A percentile compares a stretch with the other conserved stretches of the same genome.
Evolutionary conservation across 37 sponge, comb jelly and placozoan species (phyloP).

Genomic region (Lycopodina hypogea): DNA sequence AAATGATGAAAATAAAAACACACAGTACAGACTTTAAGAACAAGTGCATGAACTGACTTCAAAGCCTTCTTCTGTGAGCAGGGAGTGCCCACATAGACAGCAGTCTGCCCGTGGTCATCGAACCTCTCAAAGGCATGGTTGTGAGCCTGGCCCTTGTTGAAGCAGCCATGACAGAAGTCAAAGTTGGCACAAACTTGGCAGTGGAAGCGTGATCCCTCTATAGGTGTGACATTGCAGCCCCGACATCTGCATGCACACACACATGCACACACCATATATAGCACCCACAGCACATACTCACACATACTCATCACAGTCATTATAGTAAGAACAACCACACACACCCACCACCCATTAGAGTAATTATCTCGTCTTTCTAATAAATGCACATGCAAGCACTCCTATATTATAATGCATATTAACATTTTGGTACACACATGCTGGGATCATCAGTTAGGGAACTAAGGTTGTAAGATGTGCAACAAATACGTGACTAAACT

Average conservation of each 20-base stretch:
- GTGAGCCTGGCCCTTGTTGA: constrained; percentile 71
- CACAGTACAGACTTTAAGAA: background rate
- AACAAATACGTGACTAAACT: too few relatives aligned
- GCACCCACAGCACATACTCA: constrained; percentile 1
- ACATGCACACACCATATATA: background rate
- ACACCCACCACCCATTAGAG: background rate
- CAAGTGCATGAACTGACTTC: constrained; percentile 5
- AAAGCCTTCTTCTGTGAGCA: constrained; percentile 21
- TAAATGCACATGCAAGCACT: too few relatives aligned
- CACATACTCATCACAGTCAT: background rate
- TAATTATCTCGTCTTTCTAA: too few relatives aligned
- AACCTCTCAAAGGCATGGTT: constrained; percentile 84
- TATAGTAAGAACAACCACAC: constrained; percentile 4
- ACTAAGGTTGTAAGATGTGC: too few relatives aligned
- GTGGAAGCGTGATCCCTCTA: constrained; percentile 84
- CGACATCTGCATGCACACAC: constrained; percentile 50
- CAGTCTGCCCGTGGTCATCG: constrained; percentile 77
- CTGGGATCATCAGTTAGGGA: too few relatives aligned
- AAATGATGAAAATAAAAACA: too few relatives aligned
- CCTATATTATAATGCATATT: too few relatives aligned
- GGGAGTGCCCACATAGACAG: constrained; percentile 73
- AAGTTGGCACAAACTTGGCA: constrained; percentile 87
- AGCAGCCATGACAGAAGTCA: constrained; percentile 88
- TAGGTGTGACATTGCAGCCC: constrained; percentile 66
- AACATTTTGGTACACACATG: too few relatives aligned